Conservation (phyloP, 2,888 invertebrate species). For the Griposia aprilina region DNA sequence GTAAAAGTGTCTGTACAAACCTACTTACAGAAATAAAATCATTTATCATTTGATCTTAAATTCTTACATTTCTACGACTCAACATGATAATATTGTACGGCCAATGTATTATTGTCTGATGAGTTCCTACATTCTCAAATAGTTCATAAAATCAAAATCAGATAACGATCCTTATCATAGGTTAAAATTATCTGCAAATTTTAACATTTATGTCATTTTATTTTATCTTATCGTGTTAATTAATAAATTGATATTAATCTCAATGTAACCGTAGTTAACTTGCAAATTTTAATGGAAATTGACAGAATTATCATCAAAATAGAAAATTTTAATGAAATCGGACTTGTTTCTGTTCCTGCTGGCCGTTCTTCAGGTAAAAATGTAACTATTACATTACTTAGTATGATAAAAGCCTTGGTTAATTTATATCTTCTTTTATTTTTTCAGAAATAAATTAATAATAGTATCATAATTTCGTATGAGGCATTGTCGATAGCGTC, state of each 20-base stretch:
- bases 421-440: too few relatives aligned
- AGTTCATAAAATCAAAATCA: not conserved
- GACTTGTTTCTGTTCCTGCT: not conserved
- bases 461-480: not conserved
- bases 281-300: too few relatives aligned
- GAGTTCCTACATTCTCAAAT: not conserved
- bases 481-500: not conserved
- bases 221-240: constrained; percentile 15
- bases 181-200: not conserved
- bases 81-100: not conserved
- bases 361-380: constrained; percentile 6
- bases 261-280: too few relatives aligned
- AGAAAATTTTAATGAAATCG: constrained; percentile 1
- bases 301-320: not conserved
- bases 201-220: not conserved
- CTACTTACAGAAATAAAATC: too few relatives aligned
- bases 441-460: too few relatives aligned
- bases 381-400: not conserved
- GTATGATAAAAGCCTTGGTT: not conserved
- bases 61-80: too few relatives aligned
- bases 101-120: not conserved
- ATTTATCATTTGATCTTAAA: too few relatives aligned
- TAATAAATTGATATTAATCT: constrained; percentile 13
- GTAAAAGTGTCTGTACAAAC: too few relatives aligned
- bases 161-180: not conserved